Conservation (phyloP, 2,797 vertebrate genomes). For the Euphonia xanthogaster region DNA sequence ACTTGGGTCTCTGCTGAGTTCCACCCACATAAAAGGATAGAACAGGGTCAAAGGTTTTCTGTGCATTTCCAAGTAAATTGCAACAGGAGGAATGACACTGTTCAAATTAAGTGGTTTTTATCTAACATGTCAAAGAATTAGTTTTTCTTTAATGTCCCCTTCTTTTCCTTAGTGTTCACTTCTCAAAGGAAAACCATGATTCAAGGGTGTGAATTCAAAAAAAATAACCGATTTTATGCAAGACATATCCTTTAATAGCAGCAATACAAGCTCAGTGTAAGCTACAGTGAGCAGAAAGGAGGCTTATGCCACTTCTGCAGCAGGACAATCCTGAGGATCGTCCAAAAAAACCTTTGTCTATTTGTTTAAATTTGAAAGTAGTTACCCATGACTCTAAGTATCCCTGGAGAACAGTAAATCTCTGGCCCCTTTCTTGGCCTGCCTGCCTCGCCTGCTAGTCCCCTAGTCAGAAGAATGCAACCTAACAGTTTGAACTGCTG, state of each 20-base stretch:
- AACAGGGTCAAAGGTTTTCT: conserved; percentile 41
- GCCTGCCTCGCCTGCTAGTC: neutral
- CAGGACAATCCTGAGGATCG: neutral
- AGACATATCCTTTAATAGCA: neutral
- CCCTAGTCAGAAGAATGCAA: neutral
- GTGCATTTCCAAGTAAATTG: conserved; percentile 3
- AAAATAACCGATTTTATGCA: neutral
- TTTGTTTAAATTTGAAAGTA: neutral
- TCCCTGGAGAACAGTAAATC: neutral
- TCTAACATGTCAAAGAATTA: neutral
- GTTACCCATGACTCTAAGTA: neutral
- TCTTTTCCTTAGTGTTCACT: neutral
- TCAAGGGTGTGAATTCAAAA: neutral
- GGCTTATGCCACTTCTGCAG: neutral
- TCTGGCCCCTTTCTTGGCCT: neutral
- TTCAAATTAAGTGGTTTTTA: neutral
- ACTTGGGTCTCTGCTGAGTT: conserved; percentile 43
- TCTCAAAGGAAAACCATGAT: neutral
- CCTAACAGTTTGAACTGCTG: neutral
- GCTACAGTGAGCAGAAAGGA: neutral
- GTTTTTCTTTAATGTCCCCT: neutral
- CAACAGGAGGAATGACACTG: neutral
- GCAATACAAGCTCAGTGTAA: neutral
- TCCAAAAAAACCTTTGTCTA: neutral
- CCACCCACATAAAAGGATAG: conserved; percentile 27